Base-by-base conservation (phyloP, 2,797 vertebrate species). In the Spondyliosoma cantharus region DNA sequence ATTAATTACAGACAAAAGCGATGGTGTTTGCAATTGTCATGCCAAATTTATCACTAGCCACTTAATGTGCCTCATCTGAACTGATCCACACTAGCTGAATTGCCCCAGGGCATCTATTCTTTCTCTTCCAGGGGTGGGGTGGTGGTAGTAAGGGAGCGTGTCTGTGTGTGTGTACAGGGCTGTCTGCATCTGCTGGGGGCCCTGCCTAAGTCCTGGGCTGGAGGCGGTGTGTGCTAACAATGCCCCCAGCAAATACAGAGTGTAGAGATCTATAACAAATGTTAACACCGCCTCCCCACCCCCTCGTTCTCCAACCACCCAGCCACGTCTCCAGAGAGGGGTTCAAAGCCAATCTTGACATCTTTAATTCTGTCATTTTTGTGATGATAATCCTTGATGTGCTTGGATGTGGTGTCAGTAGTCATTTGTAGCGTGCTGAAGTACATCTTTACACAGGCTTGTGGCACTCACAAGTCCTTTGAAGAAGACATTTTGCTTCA, bases 1-100 rank as follows among this genome's bases (percentile, higher is more conserved):
- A 98, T 98, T 99, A 98, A 99, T 99, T 98, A 98, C 96, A 94
- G 95, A 96, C 96, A 97, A 97, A 98, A 98, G 96, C 95, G 95
- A 95, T 94, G 96, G 95, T 96, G 96, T 95, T 98, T 96, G 93
- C 95, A 96, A 96, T 96, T 98, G 97, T 97, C 97, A 96, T 97
- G 95, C 96, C 97, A 97, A 96, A 98, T 98, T 97, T 97, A 98
- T 98, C 97, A 97, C 96, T 95, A 94, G 96, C 97, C 96, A 96
- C 96, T 98, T 97, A 97, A 96, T 95, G 96, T 96, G 97, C 96
- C 96, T 97, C 96, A 96, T 97, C 96, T 96, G 96, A 97, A 96
- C 95, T 95, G 95, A 95, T 95, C 95, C 96, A 95, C 95, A 96
- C 94, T 88, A 92, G 89, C 88, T 27, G 52, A 93, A 96, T 94